These are phyloP conservation scores for Gavia stellata DNA, from an alignment of 2,113 vertebrate species.

Conservation along the genomic window DNA sequence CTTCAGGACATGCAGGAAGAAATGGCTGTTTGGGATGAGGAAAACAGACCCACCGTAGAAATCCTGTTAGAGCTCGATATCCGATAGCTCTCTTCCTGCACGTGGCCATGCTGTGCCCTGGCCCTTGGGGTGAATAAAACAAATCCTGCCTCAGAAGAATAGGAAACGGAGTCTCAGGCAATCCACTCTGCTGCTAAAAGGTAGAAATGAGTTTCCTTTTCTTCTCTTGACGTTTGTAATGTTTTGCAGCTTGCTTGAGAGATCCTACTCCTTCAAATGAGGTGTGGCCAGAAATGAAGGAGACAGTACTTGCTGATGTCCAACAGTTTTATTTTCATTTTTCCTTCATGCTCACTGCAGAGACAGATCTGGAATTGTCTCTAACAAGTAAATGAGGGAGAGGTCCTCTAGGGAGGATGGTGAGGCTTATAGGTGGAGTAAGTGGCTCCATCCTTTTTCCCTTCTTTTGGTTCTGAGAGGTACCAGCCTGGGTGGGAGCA, in stretches of 20 bases:
- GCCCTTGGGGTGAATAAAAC: neutral
- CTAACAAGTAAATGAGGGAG: neutral
- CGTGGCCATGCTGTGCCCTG: fast-evolving
- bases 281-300: neutral
- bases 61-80: neutral
- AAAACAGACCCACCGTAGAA: neutral
- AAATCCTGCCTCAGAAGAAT: neutral
- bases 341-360: neutral
- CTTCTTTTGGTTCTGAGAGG: neutral
- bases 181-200: neutral
- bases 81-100: neutral
- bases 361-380: neutral
- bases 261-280: neutral
- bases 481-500: neutral
- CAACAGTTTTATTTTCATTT: neutral
- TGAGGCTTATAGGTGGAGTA: neutral
- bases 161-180: neutral
- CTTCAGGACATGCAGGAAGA: neutral
- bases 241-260: neutral
- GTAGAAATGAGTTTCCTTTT: neutral
- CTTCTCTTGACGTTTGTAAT: neutral
- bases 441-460: neutral
- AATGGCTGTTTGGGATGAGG: neutral
- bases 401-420: neutral
- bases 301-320: neutral